Percentiles rank a stretch among this genome's conserved stretches.
Conservation (phyloP, 1,140 invertebrate genomes). For the Pinna nobilis region DNA sequence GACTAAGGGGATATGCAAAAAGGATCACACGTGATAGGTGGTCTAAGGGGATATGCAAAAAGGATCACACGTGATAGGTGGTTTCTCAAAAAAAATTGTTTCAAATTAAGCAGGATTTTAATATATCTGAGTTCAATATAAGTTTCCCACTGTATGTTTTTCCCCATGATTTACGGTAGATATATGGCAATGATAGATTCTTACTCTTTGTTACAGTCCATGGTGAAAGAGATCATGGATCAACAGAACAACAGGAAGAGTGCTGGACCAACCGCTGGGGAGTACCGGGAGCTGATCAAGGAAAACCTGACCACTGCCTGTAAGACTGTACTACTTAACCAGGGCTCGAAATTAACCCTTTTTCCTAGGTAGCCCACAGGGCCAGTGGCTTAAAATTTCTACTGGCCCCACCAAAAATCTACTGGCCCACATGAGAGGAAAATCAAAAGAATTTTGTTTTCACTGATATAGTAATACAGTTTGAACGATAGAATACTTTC, state of each 20-base stretch:
- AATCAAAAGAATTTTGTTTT: no score
- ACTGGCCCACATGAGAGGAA: no score
- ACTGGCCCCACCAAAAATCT: no score
- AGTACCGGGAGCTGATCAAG: slow-evolving; percentile 65
- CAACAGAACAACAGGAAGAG: slow-evolving; percentile 51
- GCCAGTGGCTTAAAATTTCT: no score
- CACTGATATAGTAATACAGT: no score
- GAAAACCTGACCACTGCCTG: slow-evolving; percentile 65
- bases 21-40: no score
- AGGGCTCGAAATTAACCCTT: no score
- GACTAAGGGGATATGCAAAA: no score
- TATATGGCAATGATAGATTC: neutral
- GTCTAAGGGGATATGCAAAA: neutral
- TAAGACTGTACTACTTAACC: no score
- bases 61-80: neutral
- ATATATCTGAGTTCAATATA: neutral
- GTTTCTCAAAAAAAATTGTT: slow-evolving; percentile 4
- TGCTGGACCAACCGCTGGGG: slow-evolving; percentile 61
- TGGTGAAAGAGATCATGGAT: slow-evolving; percentile 57
- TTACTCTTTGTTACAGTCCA: slow-evolving; percentile 46
- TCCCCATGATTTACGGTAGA: neutral
- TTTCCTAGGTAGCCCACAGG: no score
- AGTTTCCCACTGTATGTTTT: neutral
- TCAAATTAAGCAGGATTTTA: no score
- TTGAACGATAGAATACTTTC: no score